Base-by-base conservation (phyloP, 2,888 invertebrate species). In the Proisotoma minuta region DNA sequence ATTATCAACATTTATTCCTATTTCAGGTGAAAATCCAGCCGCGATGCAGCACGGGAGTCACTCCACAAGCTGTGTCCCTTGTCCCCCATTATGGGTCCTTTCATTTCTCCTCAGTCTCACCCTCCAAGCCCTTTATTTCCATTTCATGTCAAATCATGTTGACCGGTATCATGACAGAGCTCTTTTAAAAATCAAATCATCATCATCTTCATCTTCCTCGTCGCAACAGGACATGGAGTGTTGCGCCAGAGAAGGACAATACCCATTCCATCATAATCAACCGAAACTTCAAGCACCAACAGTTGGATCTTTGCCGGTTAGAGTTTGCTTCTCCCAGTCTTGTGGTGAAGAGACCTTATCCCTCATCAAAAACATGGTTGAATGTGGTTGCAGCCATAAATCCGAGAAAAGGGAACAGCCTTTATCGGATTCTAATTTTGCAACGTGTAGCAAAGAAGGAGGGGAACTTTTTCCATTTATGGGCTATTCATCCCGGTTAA, bases 31-130 rank as follows among this genome's bases (percentile, higher is more conserved):
- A 76, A 85, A 86, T 43, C 86, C 86, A 66, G 86, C 86, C 26
- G 87, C 87, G 0, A 86, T 87, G 86, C 86, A 87, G 74, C 86
- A 86, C 72, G 85, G 85, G 48, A 85, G 85, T 49, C 73, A 73
- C 58, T 71, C 69, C 10, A 73, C 73, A 43, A 64, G 68, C 3
- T 72, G 72, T 58, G 72, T 72, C 52, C 71, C 72, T 12, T 69
- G 72, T 59, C 73, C 73, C 40, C 73, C 73, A 40, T 60, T 73
- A 10, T 73, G 73, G 73, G 65, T 69, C 58, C 65, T 73, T 40
- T 72, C 73, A 50, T 69, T 73, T 54, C 63, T 73, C 34, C 60
- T 73, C 60, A 71, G 71, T 52, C 68, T 73, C 64, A 68, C 68
- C 15, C 59, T 73, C 22, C 71, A 73, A 65, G 69, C 69, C 23